A percentile compares a stretch with the other conserved stretches of the same genome.
phyloP scores from a whole-genome alignment of 2,888 invertebrate genomes.

The Heliconius aoede region DNA sequence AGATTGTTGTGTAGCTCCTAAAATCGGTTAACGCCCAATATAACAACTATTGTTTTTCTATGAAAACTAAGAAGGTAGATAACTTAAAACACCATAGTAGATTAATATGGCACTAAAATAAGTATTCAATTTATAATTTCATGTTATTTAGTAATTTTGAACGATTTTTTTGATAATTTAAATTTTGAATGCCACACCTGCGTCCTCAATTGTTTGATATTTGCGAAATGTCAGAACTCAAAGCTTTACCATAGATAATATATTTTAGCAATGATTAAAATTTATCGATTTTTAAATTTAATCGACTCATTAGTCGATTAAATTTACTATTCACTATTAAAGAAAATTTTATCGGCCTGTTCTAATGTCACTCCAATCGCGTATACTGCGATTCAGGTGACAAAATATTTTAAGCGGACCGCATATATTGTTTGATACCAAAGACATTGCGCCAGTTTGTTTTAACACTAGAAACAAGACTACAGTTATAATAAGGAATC shows the following conservation, averaged over 20 bases:
- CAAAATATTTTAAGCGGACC: no score
- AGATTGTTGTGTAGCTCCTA: constrained; percentile 42
- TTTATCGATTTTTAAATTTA: no score
- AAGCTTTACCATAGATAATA: constrained; percentile 25
- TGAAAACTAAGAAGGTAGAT: not conserved
- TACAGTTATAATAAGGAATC: not conserved
- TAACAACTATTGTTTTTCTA: not conserved
- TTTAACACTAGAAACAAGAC: not conserved
- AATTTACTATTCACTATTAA: not conserved
- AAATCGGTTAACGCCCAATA: constrained; percentile 48
- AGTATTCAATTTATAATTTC: constrained; percentile 1
- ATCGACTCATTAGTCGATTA: not conserved
- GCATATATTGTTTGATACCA: no score
- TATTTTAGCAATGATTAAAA: not conserved
- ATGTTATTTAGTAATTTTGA: not conserved
- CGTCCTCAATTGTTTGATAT: constrained; percentile 33
- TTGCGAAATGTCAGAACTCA: constrained; percentile 26
- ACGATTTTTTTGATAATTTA: not conserved
- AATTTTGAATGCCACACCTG: constrained; percentile 44
- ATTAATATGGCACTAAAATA: not conserved
- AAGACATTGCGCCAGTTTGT: no score
- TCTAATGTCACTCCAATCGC: no score
- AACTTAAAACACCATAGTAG: not conserved
- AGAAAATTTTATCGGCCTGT: no score
- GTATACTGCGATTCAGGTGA: no score